Evolutionary conservation across 2,888 invertebrate genomes (phyloP), one percentile per base, ranked within the genome.

Genomic region (Caenorhabditis zanzibari): DNA sequence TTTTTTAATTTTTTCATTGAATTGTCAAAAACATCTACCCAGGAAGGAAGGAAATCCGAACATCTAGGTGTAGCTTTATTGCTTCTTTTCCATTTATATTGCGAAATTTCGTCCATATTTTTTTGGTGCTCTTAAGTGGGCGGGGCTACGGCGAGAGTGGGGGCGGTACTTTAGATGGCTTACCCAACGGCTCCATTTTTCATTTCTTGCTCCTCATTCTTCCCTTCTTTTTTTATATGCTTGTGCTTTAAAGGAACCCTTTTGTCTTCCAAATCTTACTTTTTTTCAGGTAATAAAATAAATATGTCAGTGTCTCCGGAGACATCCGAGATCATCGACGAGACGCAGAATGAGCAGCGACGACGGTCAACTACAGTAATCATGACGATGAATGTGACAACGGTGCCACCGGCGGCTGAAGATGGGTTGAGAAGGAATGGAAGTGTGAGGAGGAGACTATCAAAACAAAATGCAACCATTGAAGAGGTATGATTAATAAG

Each of bases 381-480:
- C 26, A 80, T 83, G 80, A 80, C 83, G 22, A 69, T 59, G 49
- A 82, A 82, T 32, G 72, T 82, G 58, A 64, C 66, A 32, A 75
- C 54, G 16, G 28, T 75, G 69, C 56, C 74, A n/a, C 28, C 52
- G 28, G 56, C 49, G 10, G 66, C n/a, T 22, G 73, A 47, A n/a
- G 24, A 52, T 26, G 66, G 73, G 19, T 22, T 82, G 6, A 24
- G 69, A 22, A 41, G 79, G 26, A 82, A 61, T 56, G 82, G 79
- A 61, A 74, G 69, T 38, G 56, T 81, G 38, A 44, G 86, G 38
- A 66, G 86, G 52, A 56, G 81, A 54, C 73, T 86, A 2, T 86
- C 86, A 10, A 86, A 86, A 71, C 86, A 86, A 56, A 84, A 85
- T 61, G 85, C 82, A 14, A 83, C 83, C 22, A 74, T 83, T 44